Evolutionary conservation across 2,888 invertebrate species (phyloP), one percentile per base, ranked within the genome.

Genomic region (Halocaridina rubra): DNA sequence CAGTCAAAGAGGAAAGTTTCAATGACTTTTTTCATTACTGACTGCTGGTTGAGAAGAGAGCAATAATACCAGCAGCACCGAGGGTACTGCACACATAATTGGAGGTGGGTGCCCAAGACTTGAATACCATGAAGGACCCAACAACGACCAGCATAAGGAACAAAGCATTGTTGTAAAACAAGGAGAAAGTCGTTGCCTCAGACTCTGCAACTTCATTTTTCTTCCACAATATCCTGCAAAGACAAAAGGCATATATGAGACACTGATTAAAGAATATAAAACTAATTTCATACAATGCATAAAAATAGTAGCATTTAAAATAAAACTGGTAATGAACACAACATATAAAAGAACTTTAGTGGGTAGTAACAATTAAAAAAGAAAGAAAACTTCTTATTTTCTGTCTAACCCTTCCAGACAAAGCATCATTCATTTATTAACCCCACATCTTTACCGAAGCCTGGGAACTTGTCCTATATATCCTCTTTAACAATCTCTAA

Each of bases 201-300:
- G 98, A 98, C 91, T 99, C 99, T 27, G 99, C 99, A 13, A 99
- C 98, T 93, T 99, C 99, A 91, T 99, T 99, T 92, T 99, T 99
- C 92, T 99, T 98, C 98, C 98, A 99, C 87, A 99, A 91, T 89
- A 99, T 97, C 90, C 99, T 95, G 91, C 64, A 91, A 13, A 39
- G 32, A 78, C 46, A n/a, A 33, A 80, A 22, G n/a, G n/a, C n/a
- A n/a, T n/a, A n/a, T n/a, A n/a, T n/a, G n/a, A n/a, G n/a, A n/a
- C n/a, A n/a, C n/a, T 1, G 16, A 29, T 39, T 24, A 10, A 0
- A 10, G 16, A n/a, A n/a, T n/a, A n/a, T n/a, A n/a, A n/a, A n/a
- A n/a, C n/a, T n/a, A n/a, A n/a, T n/a, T n/a, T n/a, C n/a, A n/a
- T n/a, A n/a, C n/a, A n/a, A n/a, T n/a, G n/a, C n/a, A n/a, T n/a